A percentile compares a stretch with the other conserved stretches of the same genome.
These are phyloP conservation scores for Microctenopoma lineatum DNA, from an alignment of 2,797 vertebrate genomes.

Conservation along the genomic window DNA sequence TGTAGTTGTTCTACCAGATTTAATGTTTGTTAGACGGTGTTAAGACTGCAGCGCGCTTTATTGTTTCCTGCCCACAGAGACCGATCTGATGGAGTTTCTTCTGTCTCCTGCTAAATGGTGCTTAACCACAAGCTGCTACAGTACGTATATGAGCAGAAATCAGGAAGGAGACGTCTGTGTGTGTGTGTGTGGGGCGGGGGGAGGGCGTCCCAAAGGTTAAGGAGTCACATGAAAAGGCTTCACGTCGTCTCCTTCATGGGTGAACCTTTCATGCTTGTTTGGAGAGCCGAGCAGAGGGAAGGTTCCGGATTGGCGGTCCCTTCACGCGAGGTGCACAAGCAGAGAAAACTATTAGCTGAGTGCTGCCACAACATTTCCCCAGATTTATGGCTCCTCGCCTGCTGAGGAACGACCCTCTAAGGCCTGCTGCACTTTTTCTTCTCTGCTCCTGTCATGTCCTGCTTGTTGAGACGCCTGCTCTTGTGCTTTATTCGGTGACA, in stretches of 20 bases:
- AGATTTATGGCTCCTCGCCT: constrained; percentile 52
- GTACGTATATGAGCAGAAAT: constrained; percentile 42
- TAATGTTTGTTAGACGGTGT: constrained; percentile 30
- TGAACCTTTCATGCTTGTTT: constrained; percentile 35
- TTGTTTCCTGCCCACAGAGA: constrained; percentile 23
- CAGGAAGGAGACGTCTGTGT: constrained; percentile 27
- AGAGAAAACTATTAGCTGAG: constrained; percentile 55
- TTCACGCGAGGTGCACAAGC: constrained; percentile 29
- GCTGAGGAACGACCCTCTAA: constrained; percentile 28
- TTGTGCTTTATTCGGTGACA: constrained; percentile 7
- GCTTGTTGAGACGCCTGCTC: constrained; percentile 8
- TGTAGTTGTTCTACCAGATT: constrained; percentile 21
- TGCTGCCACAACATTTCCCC: constrained; percentile 49
- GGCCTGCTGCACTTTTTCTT: constrained; percentile 19
- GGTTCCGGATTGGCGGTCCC: background rate
- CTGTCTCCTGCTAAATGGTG: constrained; percentile 50
- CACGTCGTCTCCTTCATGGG: constrained; percentile 10
- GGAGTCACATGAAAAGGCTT: constrained; percentile 39
- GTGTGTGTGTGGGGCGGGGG: constrained; percentile 5
- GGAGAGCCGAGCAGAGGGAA: background rate
- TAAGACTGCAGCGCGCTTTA: constrained; percentile 21
- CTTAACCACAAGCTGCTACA: constrained; percentile 40
- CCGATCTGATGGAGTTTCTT: constrained; percentile 37
- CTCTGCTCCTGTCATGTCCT: constrained; percentile 8
- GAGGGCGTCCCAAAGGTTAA: constrained; percentile 28